A percentile compares a stretch with the other conserved stretches of the same genome.
These are phyloP conservation scores for Petrocephalus zakoni DNA, from an alignment of 2,113 vertebrate genomes.

Conservation along the genomic window DNA sequence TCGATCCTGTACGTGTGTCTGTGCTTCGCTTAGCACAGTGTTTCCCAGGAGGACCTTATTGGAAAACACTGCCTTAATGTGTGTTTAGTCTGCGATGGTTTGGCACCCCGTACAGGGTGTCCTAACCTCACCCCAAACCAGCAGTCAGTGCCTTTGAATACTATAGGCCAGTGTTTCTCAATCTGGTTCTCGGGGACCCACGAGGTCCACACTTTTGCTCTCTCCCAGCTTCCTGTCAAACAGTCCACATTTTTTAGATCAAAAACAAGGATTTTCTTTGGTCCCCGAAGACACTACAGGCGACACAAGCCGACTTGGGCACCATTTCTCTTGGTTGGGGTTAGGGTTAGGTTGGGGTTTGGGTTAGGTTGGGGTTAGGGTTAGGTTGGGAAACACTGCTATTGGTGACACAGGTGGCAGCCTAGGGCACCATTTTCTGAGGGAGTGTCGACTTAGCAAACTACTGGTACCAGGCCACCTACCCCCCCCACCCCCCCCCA, in stretches of 20 bases:
- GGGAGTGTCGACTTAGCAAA: background rate
- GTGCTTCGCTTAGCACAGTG: background rate
- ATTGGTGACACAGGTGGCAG: too few species aligned
- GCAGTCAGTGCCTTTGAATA: background rate
- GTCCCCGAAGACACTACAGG: background rate
- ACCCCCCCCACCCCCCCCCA: too few species aligned
- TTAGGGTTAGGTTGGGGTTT: too few species aligned
- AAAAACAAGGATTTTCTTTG: background rate
- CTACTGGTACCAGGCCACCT: background rate
- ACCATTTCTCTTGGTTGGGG: background rate
- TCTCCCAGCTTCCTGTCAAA: background rate
- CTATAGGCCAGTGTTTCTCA: background rate
- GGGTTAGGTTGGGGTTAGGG: too few species aligned
- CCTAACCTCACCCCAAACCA: background rate
- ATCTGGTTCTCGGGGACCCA: background rate
- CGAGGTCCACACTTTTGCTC: background rate
- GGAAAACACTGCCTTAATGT: background rate
- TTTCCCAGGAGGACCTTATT: too few species aligned
- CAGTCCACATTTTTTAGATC: background rate
- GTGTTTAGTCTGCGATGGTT: background rate
- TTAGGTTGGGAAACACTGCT: too few species aligned
- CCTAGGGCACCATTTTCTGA: background rate
- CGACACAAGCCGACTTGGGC: background rate
- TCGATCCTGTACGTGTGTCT: background rate
- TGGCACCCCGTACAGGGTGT: background rate